A percentile compares a stretch with the other conserved stretches of the same genome.
These are phyloP conservation scores for Fistularia tabacaria DNA, from an alignment of 2,797 vertebrate genomes.

Conservation along the genomic window DNA sequence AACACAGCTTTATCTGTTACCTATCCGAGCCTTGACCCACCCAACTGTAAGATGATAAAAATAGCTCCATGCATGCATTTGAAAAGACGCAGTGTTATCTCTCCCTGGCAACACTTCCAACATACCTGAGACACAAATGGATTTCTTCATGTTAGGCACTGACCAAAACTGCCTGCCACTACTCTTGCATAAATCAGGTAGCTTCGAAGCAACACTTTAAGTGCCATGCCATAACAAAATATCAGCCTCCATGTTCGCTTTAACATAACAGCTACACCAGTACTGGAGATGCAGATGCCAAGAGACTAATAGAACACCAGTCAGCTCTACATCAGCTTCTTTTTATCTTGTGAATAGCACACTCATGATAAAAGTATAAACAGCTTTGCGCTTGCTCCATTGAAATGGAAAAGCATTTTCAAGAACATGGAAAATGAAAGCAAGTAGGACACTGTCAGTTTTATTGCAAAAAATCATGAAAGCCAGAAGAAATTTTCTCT, in stretches of 20 bases:
- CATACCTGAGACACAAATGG: conserved; percentile 39
- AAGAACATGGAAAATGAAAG: conserved; percentile 45
- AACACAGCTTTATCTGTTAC: too few species aligned
- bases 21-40: too few species aligned
- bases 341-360: conserved; percentile 32
- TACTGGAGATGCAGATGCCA: conserved; percentile 22
- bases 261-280: conserved; percentile 2
- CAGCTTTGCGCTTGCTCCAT: conserved; percentile 23
- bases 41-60: too few species aligned
- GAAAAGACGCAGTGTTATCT: conserved; percentile 56
- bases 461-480: conserved; percentile 17
- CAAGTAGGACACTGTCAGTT: conserved; percentile 12
- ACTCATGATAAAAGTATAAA: conserved; percentile 39
- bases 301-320: conserved; percentile 12
- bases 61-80: too few species aligned
- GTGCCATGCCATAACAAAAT: conserved; percentile 24
- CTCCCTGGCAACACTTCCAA: conserved; percentile 30
- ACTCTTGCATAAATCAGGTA: conserved; percentile 36
- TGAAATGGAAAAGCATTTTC: conserved; percentile 37
- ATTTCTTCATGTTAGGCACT: conserved; percentile 52
- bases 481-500: conserved; percentile 18
- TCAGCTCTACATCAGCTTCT: conserved; percentile 23
- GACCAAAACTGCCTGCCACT: conserved; percentile 49
- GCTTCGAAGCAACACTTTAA: conserved; percentile 49
- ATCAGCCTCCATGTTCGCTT: conserved; percentile 18